These are phyloP conservation scores for Serinus canaria DNA, from an alignment of 2,113 vertebrate species.

Conservation along the genomic window DNA sequence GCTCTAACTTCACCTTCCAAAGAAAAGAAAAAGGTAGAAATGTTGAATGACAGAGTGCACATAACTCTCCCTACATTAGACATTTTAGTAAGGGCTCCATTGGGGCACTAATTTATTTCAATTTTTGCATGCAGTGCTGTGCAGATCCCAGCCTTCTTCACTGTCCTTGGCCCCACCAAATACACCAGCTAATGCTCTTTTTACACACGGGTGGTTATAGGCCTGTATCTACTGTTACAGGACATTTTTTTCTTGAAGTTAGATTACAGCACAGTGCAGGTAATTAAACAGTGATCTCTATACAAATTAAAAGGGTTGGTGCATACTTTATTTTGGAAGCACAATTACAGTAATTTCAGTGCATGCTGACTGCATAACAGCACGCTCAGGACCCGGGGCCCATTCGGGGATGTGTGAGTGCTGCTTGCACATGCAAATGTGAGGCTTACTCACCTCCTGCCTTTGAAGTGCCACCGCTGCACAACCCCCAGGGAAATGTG, in stretches of 20 bases:
- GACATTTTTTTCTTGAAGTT: neutral
- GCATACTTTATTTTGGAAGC: neutral
- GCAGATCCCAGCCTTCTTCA: neutral
- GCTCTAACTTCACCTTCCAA: neutral
- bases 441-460: constrained; percentile 13
- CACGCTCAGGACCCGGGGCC: neutral
- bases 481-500: neutral
- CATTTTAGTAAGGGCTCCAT: neutral
- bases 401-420: neutral
- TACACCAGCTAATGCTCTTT: neutral
- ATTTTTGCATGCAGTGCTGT: neutral
- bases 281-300: constrained; percentile 29
- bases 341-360: constrained; percentile 48
- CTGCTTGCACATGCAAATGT: constrained; percentile 33
- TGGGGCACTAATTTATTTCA: neutral
- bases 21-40: neutral
- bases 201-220: neutral
- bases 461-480: constrained; percentile 31
- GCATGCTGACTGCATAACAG: neutral
- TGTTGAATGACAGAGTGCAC: neutral
- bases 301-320: constrained; percentile 40
- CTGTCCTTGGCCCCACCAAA: neutral
- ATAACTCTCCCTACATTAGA: neutral
- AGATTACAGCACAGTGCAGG: neutral
- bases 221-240: neutral